Evolutionary conservation across 2,113 vertebrate genomes (phyloP), one percentile per base, ranked within the genome.

Genomic region (Puma concolor): DNA sequence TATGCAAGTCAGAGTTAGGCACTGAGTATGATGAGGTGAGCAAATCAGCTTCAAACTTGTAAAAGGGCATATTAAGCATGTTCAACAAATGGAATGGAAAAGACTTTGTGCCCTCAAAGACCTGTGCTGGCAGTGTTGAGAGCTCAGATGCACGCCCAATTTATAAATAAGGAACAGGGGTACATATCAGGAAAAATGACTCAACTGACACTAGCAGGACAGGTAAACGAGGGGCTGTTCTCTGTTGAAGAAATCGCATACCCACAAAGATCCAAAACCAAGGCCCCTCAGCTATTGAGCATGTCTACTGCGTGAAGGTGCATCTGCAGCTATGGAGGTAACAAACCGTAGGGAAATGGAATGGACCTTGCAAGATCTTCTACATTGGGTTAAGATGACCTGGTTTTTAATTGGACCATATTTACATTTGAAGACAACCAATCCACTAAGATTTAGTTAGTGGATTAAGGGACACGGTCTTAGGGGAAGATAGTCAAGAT

Each of bases 391-490:
- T 19, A 71, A 82, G 44, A 77, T 57, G 41, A 71, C 19, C 13
- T 76, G 31, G n/a, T 64, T 94, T 77, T 80, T 76, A 81, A 29
- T 7, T 54, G 12, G 7, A 57, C 85, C 60, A 44, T 15, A 64
- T 50, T 86, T 44, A 86, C 21, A 95, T 67, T 52, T 90, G 76
- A 90, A 95, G 50, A 64, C 52, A 92, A 93, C 8, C 38, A 54
- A 23, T 38, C 29, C 13, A 54, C 41, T 69, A 27, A 21, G 33
- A 84, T 17, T 52, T 44, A 64, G 25, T 64, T 25, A 33, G 17
- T 14, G 63, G 27, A 69, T 69, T n/a, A 69, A 17, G 21, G 29
- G 16, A 66, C 27, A 72, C 23, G 33, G n/a, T 85, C 57, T 31
- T 23, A 31, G 10, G 14, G 19, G 84, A 60, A 69, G 63, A 44